A percentile compares a stretch with the other conserved stretches of the same genome.
These are phyloP conservation scores for Cossypha heuglini DNA, from an alignment of 2,797 vertebrate species.

Conservation along the genomic window DNA sequence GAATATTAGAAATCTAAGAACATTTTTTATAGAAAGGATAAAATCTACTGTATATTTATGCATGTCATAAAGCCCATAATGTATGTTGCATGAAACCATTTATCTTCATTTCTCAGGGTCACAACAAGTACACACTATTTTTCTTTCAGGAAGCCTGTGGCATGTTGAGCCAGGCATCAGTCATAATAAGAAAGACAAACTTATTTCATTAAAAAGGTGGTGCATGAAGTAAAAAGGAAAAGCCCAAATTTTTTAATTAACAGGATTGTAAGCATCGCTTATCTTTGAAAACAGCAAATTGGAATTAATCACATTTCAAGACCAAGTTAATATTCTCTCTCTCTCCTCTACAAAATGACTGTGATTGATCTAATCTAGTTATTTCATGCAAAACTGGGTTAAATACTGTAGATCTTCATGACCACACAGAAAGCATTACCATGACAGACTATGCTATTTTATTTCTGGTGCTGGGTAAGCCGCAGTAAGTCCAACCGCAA, in stretches of 20 bases:
- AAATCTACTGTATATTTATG: constrained; percentile 58
- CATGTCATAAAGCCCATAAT: constrained; percentile 67
- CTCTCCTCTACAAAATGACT: constrained; percentile 36
- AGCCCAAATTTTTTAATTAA: constrained; percentile 60
- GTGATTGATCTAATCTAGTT: constrained; percentile 65
- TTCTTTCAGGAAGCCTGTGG: constrained; percentile 64
- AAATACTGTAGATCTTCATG: constrained; percentile 56
- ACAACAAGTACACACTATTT: constrained; percentile 63
- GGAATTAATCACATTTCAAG: constrained; percentile 67
- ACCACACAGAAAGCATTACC: constrained; percentile 59
- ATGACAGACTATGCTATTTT: background rate
- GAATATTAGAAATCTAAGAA: constrained; percentile 53
- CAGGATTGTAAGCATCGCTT: constrained; percentile 27
- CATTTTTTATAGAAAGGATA: constrained; percentile 50
- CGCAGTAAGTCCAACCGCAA: background rate
- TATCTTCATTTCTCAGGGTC: constrained; percentile 71
- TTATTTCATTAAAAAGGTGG: constrained; percentile 43
- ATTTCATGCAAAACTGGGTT: constrained; percentile 64
- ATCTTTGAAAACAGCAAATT: constrained; percentile 61
- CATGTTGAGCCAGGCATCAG: constrained; percentile 28
- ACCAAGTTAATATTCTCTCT: constrained; percentile 58
- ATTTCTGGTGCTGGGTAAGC: constrained; percentile 19
- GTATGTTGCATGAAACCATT: constrained; percentile 64
- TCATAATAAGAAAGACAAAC: constrained; percentile 58
- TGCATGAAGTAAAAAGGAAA: constrained; percentile 48